Evolutionary conservation across 2,113 vertebrate genomes (phyloP), one percentile per base, ranked within the genome.

Genomic region (Empidonax traillii): DNA sequence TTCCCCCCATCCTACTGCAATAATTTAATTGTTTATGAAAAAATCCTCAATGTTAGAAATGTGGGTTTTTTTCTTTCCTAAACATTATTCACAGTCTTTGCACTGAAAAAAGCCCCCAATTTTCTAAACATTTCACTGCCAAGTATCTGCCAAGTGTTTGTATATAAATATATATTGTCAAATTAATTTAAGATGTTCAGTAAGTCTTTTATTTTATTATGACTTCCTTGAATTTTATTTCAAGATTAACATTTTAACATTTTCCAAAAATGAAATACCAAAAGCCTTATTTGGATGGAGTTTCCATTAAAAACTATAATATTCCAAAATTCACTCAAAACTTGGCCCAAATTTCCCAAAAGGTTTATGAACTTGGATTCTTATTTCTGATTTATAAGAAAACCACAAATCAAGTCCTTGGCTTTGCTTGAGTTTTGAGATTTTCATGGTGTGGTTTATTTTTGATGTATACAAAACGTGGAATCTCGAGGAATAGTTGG

Each of bases 381-480:
- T 33, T 33, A 8, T 47, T 87, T 75, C 56, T 84, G 44, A 75
- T 82, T 68, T 65, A 85, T 89, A 51, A 69, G 81, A 46, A 88
- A 94, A 56, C 8, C 51, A 59, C 33, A 89, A 83, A 85, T 12
- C 43, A 84, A 9, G 16, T 77, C 30, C 5, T 95, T 89, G 41
- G 77, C 66, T 95, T 95, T 75, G 11, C 49, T 86, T 82, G 44
- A 55, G 35, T 81, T 84, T 89, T 87, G 35, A 67, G 73, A 41
- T 13, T 84, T 78, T 43, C 28, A 5, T 43, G 13, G 8, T 33
- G 35, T 53, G 24, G 43, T 63, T 88, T 79, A 20, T 86, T 74
- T 83, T 53, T 65, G 22, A 72, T 33, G 18, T 27, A 51, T 30
- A 71, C 35, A 89, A 74, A 88, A 90, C 11, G 47, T 90, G 59